Percentiles rank a stretch among this genome's conserved stretches.
phyloP scores from a whole-genome alignment of 1,140 invertebrate species.

The Diorhabda elongata region DNA sequence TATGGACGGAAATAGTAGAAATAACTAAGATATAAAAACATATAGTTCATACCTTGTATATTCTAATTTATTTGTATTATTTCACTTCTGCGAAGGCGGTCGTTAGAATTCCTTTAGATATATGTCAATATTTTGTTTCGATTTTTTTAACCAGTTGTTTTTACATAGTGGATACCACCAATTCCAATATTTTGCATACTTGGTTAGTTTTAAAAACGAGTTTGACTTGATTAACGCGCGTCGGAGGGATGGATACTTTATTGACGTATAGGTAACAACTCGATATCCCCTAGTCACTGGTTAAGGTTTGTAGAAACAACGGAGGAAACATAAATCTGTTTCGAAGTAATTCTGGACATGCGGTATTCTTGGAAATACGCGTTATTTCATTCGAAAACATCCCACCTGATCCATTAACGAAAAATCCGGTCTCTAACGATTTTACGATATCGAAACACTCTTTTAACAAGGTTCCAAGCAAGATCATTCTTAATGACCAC shows the following conservation, averaged over 20 bases:
- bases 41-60: too few species aligned
- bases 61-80: too few species aligned
- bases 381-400: slow-evolving; percentile 30
- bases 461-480: slow-evolving; percentile 32
- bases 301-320: slow-evolving; percentile 11
- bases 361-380: slow-evolving; percentile 29
- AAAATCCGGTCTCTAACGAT: slow-evolving; percentile 35
- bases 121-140: too few species aligned
- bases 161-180: too few species aligned
- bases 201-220: too few species aligned
- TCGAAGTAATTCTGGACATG: slow-evolving; percentile 10
- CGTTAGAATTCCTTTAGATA: too few species aligned
- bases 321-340: slow-evolving; percentile 15
- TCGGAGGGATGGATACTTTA: background rate
- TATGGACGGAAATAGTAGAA: too few species aligned
- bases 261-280: background rate
- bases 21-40: too few species aligned
- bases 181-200: too few species aligned
- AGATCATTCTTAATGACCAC: slow-evolving; percentile 41
- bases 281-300: slow-evolving; percentile 3
- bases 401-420: slow-evolving; percentile 32
- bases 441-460: slow-evolving; percentile 34
- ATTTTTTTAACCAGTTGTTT: too few species aligned
- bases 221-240: too few species aligned
- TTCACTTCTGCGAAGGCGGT: too few species aligned